Conservation (phyloP, 2,797 vertebrate genomes). For the Antrozous pallidus region DNA sequence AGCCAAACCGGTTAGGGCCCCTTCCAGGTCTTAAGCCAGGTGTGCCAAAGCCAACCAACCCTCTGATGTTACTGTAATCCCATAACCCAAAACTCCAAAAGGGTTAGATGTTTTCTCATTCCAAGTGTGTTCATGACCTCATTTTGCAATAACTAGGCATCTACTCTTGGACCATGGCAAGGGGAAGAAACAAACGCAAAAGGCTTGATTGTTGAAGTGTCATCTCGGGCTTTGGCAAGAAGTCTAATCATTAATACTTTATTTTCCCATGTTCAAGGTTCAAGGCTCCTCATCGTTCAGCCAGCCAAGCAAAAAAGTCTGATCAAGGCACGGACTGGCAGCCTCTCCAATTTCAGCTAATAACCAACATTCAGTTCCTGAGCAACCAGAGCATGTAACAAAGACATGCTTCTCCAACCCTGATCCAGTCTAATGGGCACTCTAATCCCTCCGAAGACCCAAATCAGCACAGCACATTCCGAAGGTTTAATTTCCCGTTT, state of each 20-base stretch:
- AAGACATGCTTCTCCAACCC: constrained; percentile 30
- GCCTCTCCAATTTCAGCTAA: constrained; percentile 60
- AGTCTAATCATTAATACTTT: constrained; percentile 18
- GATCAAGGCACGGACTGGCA: constrained; percentile 35
- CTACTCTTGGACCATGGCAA: not conserved
- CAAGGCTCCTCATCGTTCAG: constrained; percentile 23
- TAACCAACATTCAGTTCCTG: constrained; percentile 38
- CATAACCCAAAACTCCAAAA: not conserved
- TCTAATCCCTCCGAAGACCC: constrained; percentile 51
- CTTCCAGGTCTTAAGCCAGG: not conserved
- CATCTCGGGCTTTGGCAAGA: constrained; percentile 43
- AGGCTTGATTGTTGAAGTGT: not conserved
- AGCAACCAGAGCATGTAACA: constrained; percentile 9
- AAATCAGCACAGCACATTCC: constrained; percentile 26
- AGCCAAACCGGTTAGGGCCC: no score
- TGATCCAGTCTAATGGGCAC: constrained; percentile 53
- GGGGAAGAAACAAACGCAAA: constrained; percentile 16
- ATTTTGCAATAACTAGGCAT: constrained; percentile 28
- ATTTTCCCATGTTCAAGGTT: not conserved
- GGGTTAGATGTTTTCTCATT: not conserved
- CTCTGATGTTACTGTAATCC: not conserved
- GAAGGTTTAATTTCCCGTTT: constrained; percentile 30
- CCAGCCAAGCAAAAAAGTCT: constrained; percentile 26
- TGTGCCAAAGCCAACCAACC: constrained; percentile 6
- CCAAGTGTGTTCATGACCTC: constrained; percentile 27